Evolutionary conservation across 2,113 vertebrate species (phyloP).

Genomic region (Callithrix jacchus): DNA sequence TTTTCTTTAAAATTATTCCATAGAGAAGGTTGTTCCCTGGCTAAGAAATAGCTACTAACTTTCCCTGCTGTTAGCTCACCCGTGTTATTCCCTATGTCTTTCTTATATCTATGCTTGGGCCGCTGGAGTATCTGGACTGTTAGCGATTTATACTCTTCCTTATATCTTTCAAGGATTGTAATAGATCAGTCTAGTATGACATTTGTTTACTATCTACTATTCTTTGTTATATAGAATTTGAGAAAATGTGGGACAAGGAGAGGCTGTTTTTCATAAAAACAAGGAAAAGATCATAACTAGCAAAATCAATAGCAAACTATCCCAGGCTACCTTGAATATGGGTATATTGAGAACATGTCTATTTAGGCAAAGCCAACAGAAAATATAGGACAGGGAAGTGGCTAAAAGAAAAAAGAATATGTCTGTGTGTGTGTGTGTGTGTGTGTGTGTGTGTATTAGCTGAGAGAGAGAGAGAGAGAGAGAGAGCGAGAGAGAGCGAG

Average conservation of each 20-base stretch:
- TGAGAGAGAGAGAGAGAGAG: neutral
- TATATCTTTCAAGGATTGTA: neutral
- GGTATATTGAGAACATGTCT: neutral
- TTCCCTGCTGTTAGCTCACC: neutral
- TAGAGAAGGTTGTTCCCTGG: neutral
- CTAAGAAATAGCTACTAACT: neutral
- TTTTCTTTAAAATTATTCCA: neutral
- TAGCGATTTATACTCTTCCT: neutral
- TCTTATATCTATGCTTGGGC: neutral
- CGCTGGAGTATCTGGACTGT: neutral
- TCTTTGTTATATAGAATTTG: neutral
- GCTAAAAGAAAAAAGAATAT: neutral
- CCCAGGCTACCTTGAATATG: neutral
- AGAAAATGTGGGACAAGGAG: neutral
- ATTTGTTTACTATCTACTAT: neutral
- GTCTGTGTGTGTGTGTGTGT: neutral
- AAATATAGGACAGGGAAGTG: conserved; percentile 18
- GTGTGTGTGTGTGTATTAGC: too few species aligned
- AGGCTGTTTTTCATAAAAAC: neutral
- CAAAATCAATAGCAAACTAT: neutral
- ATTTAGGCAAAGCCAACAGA: conserved; percentile 36
- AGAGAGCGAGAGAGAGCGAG: neutral
- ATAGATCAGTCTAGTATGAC: neutral
- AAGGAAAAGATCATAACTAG: neutral
- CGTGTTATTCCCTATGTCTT: neutral